These are phyloP conservation scores for Speoplatyrhinus poulsoni DNA, from an alignment of 2,113 vertebrate species.

Conservation along the genomic window DNA sequence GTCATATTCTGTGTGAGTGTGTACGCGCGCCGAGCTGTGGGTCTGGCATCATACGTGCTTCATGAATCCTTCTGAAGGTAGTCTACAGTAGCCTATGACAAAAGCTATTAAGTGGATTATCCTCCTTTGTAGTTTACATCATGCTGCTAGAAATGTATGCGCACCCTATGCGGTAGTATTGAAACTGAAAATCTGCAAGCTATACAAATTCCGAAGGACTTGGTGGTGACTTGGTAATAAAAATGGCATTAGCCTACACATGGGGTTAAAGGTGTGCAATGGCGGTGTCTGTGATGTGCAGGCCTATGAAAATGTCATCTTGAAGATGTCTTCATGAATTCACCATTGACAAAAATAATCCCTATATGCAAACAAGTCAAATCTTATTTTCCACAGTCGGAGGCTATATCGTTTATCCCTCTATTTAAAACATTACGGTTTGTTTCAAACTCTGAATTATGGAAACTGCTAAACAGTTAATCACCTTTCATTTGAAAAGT, in stretches of 20 bases:
- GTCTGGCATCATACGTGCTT: neutral
- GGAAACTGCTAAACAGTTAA: too few species aligned
- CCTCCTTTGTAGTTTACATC: neutral
- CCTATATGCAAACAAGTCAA: too few species aligned
- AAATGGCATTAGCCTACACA: slow-evolving; percentile 44
- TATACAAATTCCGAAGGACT: slow-evolving; percentile 38
- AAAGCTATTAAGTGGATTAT: neutral
- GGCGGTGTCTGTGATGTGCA: slow-evolving; percentile 16
- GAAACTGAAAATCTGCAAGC: slow-evolving; percentile 23
- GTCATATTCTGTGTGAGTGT: too few species aligned
- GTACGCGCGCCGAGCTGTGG: too few species aligned
- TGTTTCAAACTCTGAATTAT: too few species aligned
- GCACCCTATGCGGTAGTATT: neutral
- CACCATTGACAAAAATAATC: neutral
- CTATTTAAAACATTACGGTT: too few species aligned
- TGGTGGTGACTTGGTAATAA: slow-evolving; percentile 42
- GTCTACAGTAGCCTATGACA: too few species aligned
- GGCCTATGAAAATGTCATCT: slow-evolving; percentile 14
- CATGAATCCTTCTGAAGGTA: too few species aligned
- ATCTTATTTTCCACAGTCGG: neutral
- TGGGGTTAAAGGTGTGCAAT: slow-evolving; percentile 9
- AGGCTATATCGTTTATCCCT: too few species aligned
- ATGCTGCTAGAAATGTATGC: neutral
- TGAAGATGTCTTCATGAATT: slow-evolving; percentile 8
- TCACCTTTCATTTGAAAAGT: neutral